Evolutionary conservation across 1,140 invertebrate genomes (phyloP).

Genomic region (Drosophila erecta): DNA sequence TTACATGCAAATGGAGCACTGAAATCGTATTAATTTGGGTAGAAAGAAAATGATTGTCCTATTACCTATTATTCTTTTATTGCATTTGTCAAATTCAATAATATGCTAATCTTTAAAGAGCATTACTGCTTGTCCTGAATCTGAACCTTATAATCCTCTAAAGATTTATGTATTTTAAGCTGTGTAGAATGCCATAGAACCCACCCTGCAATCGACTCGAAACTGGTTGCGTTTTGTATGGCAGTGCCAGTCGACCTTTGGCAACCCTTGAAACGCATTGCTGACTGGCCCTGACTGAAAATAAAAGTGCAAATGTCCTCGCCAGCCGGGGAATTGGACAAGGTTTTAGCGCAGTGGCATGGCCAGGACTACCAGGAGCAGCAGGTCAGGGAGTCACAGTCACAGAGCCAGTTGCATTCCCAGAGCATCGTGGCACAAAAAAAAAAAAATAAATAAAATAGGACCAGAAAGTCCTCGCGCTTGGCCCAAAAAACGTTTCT

Average conservation of each 20-base stretch:
- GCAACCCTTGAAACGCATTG: slow-evolving; percentile 12
- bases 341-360: slow-evolving; percentile 21
- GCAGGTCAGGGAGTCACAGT: slow-evolving; percentile 38
- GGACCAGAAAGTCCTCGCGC: neutral
- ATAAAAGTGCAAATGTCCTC: slow-evolving; percentile 81
- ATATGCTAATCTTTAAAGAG: neutral
- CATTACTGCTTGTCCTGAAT: too few relatives aligned
- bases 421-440: slow-evolving; percentile 3
- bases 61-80: neutral
- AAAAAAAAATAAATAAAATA: neutral
- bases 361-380: slow-evolving; percentile 17
- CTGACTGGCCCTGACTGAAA: slow-evolving; percentile 53
- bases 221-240: neutral
- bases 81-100: neutral
- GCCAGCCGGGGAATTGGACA: slow-evolving; percentile 47
- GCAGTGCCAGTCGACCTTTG: slow-evolving; percentile 4
- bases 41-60: neutral
- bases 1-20: too few relatives aligned
- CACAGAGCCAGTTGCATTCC: slow-evolving; percentile 26
- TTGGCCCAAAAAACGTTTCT: slow-evolving; percentile 53
- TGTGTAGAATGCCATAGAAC: too few relatives aligned
- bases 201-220: neutral
- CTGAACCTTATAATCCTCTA: neutral
- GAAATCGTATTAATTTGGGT: neutral
- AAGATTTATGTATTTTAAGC: neutral